phyloP scores from a whole-genome alignment of 2,888 invertebrate genomes.

The Eilema sororculum region DNA sequence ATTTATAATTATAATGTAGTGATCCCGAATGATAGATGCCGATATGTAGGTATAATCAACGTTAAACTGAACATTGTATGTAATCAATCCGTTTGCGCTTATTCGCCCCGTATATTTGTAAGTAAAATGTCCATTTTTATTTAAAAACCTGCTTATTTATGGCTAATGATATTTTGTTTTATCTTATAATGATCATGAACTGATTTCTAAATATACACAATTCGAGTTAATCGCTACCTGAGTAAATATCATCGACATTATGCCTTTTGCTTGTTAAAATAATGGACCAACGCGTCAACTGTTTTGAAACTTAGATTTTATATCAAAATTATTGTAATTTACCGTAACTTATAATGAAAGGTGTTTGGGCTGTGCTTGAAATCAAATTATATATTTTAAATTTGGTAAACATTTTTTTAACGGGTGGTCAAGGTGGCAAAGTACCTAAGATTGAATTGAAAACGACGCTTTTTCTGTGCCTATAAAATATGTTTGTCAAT shows the following conservation, averaged over 20 bases:
- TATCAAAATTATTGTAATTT: conserved; percentile 66
- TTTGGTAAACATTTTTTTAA: conserved; percentile 29
- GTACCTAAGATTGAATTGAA: conserved; percentile 27
- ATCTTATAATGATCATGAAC: neutral
- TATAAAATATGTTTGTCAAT: conserved; percentile 36
- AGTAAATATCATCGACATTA: conserved; percentile 63
- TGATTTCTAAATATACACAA: conserved; percentile 13
- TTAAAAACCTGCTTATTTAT: conserved; percentile 30
- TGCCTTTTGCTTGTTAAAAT: conserved; percentile 82
- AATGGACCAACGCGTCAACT: conserved; percentile 84
- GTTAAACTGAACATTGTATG: conserved; percentile 33
- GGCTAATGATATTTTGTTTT: conserved; percentile 12
- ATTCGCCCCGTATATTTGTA: conserved; percentile 13
- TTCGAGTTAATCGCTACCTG: conserved; percentile 31
- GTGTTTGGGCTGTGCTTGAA: conserved; percentile 83
- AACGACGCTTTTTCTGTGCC: conserved; percentile 49
- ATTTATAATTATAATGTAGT: conserved; percentile 32
- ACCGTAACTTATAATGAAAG: conserved; percentile 67
- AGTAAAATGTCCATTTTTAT: conserved; percentile 26
- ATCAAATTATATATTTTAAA: conserved; percentile 55
- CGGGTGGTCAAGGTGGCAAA: conserved; percentile 51
- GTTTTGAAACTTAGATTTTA: conserved; percentile 78
- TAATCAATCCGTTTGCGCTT: conserved; percentile 39
- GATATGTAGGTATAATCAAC: conserved; percentile 39
- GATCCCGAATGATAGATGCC: conserved; percentile 50